Base-by-base conservation (phyloP, 2,888 invertebrate species). In the Hypena proboscidalis region DNA sequence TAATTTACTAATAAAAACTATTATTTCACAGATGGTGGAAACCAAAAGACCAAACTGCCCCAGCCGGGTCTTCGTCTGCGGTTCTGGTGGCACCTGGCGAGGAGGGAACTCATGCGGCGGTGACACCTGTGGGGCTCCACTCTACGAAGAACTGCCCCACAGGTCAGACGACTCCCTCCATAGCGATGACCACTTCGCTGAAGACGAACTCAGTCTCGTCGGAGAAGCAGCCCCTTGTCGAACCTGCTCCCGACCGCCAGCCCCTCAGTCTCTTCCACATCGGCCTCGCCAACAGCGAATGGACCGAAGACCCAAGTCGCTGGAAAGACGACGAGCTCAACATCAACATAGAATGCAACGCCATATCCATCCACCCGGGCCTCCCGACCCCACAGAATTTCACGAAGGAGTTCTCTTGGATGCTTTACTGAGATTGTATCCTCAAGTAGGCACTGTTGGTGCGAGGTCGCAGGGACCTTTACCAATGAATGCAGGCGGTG, bases 171-270 rank as follows among this genome's bases (percentile, higher is more conserved):
- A 91, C 65, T 89, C 90, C 20, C 69, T 91, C 13, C 94, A 94
- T 71, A 96, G 95, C 72, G 96, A 96, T 73, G 96, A 96, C 70
- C 96, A 96, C 71, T 96, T 96, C 73, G 96, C 96, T 32, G 96
- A 96, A 83, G 96, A 96, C 74, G 96, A 96, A 73, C 90, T 96
- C 7, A 95, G 90, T 44, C 77, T 90, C 6, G 90, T 90, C 1
- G 92, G 82, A 55, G 92, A 80, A 81, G 89, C 86, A 35, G 90
- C 85, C 4, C 91, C 84, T 6, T 90, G 90, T 69, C 78, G 90
- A 52, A 85, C 87, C 26, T 89, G 89, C 46, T 92, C 92, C n/a
- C 86, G 89, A 67, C 92, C 90, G 37, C 88, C 83, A 48, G 87
- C 80, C 14, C 90, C 83, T 0, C 90, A 88, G 59, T 92, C 79